Evolutionary conservation across 1,140 invertebrate species (phyloP), one percentile per base, ranked within the genome.

Genomic region (Bombus sylvicola): DNA sequence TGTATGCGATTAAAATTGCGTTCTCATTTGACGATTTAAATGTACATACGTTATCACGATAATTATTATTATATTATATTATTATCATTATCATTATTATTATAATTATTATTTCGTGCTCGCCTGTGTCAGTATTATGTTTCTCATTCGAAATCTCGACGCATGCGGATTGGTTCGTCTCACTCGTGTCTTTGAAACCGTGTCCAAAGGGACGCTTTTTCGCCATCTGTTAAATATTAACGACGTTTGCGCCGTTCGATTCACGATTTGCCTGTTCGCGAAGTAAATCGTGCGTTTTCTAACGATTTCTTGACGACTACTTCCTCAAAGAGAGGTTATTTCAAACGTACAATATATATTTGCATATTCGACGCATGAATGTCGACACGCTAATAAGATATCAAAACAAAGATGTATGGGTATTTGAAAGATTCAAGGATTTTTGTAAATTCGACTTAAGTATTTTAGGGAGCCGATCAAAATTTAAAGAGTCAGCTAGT

Each of bases 111-210:
- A 79, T 72, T 71, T 84, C 37, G 69, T 85, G 78, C 71, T 73
- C 62, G 71, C 28, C 37, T 62, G 47, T 82, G 62, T 76, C 72
- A 83, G 72, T 86, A 86, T 86, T 76, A 86, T 76, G 43, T 62
- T 79, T 57, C 39, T 80, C 9, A 31, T 47, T 71, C 13, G 76
- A 43, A 62, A 62, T 79, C 43, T 68, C 43, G 31, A 22, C 37
- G 66, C n/a, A 37, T 31, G 28, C 6, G 62, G 74, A 57, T 77
- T 25, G 25, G 28, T 77, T 77, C 53, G 28, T 77, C 59, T 77
- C 34, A 5, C 8, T 59, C 31, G 3, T n/a, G 57, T n/a, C 12
- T 41, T 1, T 71, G 28, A 71, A 71, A 12, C 25, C 5, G 13
- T 73, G 18, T 25, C 12, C 41, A 9, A 41, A 73, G 15, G 43